Base-by-base conservation (phyloP, 2,888 invertebrate genomes). In the Protonemura montana region DNA sequence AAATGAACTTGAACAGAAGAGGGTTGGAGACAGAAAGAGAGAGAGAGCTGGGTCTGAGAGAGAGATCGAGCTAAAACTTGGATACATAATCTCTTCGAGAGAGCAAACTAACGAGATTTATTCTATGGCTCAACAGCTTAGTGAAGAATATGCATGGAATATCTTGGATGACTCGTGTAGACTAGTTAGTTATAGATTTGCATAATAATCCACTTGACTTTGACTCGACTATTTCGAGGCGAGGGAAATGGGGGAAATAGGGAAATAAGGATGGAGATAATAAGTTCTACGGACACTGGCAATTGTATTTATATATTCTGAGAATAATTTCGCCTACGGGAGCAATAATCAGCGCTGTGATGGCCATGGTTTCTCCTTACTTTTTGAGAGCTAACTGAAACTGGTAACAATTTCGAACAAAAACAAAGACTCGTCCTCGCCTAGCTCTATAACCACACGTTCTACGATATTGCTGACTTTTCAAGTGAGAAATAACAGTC, bases 51-150 rank as follows among this genome's bases (percentile, higher is more conserved):
- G 41, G 41, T 13, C 6, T 41, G 13, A 41, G 41, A 21, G 13
- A 13, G 16, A 59, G 59, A 59, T 59, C 3, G 21, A 59, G 16
- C 1, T 59, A 59, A 16, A 59, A 59, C 59, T 59, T 59, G 59
- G 59, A 59, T 59, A 10, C 10, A 59, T 59, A 7, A 59, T 59
- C 3, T 59, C 59, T 59, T 13, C 13, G 3, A 10, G 35, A 35
- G 59, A 59, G 59, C 59, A 59, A 59, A 59, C 59, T 59, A 59
- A 59, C 59, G 59, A 59, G 59, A 59, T 59, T 59, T 59, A 59
- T 59, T 59, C 59, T 59, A 59, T 59, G 59, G 59, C 59, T 59
- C 59, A 59, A 59, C 59, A 59, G 59, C 59, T 59, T 59, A 59
- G 59, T 21, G 59, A 59, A 59, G 59, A 59, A 59, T 59, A 59